Base-by-base conservation (phyloP, 2,797 vertebrate genomes). In the Aplochiton taeniatus region DNA sequence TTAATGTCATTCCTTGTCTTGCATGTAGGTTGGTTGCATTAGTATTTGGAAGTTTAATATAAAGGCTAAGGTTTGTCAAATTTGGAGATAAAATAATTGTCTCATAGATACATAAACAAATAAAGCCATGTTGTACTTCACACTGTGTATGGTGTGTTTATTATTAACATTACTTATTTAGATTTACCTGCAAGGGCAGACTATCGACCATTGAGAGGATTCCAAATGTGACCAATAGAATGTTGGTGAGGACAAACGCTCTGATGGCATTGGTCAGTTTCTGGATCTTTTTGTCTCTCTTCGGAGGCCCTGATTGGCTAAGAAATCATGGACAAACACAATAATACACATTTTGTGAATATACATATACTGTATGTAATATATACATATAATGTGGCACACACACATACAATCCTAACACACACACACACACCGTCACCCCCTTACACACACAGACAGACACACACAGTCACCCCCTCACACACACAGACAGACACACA, bases 241-340 rank as follows among this genome's bases (percentile, higher is more conserved):
- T 0, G 77, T 96, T 96, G 67, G 94, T 96, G 71, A 95, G 87
- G 65, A 88, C 82, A 81, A 95, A 96, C 50, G 95, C 94, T 43
- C 88, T 88, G 70, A 93, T 90, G 82, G 94, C 92, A 8, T 96
- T 96, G 76, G 90, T 94, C 78, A 96, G 72, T 81, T 95, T 96
- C 75, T 96, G 95, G 80, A 94, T 85, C 81, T 92, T 95, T 67
- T 75, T 69, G 80, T 88, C 84, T 76, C 86, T 88, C 66, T 87
- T 89, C 16, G 88, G 75, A 45, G 76, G 54, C 19, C 77, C 66
- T 57, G 80, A 75, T 43, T 58, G 60, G 72, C 87, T 90, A 63
- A 60, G 66, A 17, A 50, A 18, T 50, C 42, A 60, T 31, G 3
- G 62, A 48, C 77, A 55, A 65, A 8, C 16, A 58, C 55, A 80